A percentile compares a stretch with the other conserved stretches of the same genome.
Conservation (phyloP, 2,113 vertebrate species). For the Nibea albiflora region DNA sequence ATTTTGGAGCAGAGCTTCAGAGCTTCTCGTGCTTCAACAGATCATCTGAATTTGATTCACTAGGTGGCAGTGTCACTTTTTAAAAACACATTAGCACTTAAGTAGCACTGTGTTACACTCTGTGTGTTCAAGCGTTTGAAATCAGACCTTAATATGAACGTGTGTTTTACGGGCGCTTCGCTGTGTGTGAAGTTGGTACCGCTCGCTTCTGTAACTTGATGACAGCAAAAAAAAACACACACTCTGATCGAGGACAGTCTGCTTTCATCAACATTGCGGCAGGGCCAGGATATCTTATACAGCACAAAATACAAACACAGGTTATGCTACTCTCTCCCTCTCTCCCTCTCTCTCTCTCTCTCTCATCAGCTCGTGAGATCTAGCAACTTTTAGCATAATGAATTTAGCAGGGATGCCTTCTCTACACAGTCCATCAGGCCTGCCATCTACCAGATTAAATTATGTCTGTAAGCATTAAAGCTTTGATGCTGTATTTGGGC, state of each 20-base stretch:
- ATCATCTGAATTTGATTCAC: slow-evolving; percentile 49
- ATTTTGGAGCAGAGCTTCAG: slow-evolving; percentile 9
- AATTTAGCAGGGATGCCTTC: slow-evolving; percentile 80
- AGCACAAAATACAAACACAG: slow-evolving; percentile 50
- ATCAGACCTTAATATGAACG: not conserved
- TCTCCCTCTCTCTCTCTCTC: slow-evolving; percentile 27
- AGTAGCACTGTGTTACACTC: not conserved
- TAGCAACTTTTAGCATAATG: slow-evolving; percentile 83
- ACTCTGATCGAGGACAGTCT: not conserved
- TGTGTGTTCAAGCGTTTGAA: not conserved
- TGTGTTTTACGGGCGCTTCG: not conserved
- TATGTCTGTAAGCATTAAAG: slow-evolving; percentile 83
- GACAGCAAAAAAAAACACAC: slow-evolving; percentile 21
- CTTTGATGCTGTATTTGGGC: slow-evolving; percentile 82
- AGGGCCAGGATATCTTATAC: slow-evolving; percentile 15
- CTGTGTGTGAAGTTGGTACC: not conserved
- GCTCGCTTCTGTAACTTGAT: not conserved
- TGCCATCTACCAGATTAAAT: slow-evolving; percentile 83
- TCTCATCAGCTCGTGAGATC: slow-evolving; percentile 77
- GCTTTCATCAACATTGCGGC: slow-evolving; percentile 22
- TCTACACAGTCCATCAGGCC: slow-evolving; percentile 79
- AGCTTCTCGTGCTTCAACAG: not conserved
- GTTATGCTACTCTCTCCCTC: slow-evolving; percentile 7
- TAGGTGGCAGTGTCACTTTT: slow-evolving; percentile 70
- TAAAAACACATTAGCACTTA: slow-evolving; percentile 23